Conservation (phyloP, 2,797 vertebrate genomes). For the Anabas testudineus region DNA sequence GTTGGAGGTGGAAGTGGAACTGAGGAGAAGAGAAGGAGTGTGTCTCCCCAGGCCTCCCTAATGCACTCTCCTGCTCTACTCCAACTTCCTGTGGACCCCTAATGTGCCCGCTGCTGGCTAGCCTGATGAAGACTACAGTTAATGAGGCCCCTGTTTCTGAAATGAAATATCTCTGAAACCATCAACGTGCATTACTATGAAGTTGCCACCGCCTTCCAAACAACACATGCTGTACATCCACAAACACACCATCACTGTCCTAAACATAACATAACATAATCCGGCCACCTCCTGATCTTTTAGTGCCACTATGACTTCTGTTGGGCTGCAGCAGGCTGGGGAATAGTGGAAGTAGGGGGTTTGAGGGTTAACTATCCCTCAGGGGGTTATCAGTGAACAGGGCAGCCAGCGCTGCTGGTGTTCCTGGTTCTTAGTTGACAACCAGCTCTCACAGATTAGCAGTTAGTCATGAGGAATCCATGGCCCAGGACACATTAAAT, state of each 20-base stretch:
- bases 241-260: conserved; percentile 48
- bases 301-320: conserved; percentile 65
- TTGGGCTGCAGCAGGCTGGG: conserved; percentile 62
- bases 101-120: conserved; percentile 82
- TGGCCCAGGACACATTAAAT: conserved; percentile 69
- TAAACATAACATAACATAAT: conserved; percentile 20
- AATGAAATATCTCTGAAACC: conserved; percentile 84
- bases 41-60: conserved; percentile 81
- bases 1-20: conserved; percentile 78
- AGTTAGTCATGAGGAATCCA: conserved; percentile 78
- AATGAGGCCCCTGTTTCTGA: conserved; percentile 86
- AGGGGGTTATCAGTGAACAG: conserved; percentile 80
- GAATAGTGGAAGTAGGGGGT: conserved; percentile 38
- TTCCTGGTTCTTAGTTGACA: conserved; percentile 77
- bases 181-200: conserved; percentile 87
- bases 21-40: conserved; percentile 64
- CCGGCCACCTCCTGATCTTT: conserved; percentile 33
- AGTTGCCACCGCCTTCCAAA: conserved; percentile 47
- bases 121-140: conserved; percentile 83
- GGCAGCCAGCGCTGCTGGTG: conserved; percentile 80
- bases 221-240: conserved; percentile 49
- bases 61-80: conserved; percentile 80
- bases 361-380: conserved; percentile 84
- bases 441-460: conserved; percentile 81
- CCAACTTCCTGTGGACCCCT: conserved; percentile 84